phyloP scores from a whole-genome alignment of 2,888 invertebrate species.

The Cosmopolites sordidus region DNA sequence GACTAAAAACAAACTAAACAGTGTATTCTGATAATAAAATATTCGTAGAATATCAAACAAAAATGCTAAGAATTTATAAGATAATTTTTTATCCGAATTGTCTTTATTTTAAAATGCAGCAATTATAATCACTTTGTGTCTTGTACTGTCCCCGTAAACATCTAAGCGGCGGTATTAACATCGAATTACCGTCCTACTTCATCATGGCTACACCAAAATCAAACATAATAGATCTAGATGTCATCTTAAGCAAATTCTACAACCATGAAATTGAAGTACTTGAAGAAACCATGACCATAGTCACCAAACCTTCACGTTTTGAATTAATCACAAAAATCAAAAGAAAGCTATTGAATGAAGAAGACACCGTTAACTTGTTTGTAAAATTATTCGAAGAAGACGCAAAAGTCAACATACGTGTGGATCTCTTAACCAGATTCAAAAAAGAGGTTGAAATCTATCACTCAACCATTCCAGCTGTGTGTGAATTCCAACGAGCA shows the following conservation, averaged over 20 bases:
- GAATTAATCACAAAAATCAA: background rate
- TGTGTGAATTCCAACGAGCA: background rate
- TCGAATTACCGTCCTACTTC: too few relatives aligned
- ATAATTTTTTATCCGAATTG: too few relatives aligned
- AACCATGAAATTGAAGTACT: background rate
- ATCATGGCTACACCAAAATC: background rate
- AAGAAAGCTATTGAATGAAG: background rate
- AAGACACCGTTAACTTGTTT: background rate
- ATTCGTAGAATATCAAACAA: too few relatives aligned
- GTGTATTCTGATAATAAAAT: too few relatives aligned
- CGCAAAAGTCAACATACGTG: background rate
- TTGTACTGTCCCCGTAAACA: too few relatives aligned
- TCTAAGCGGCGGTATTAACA: too few relatives aligned
- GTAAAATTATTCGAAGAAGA: background rate
- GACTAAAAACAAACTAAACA: too few relatives aligned
- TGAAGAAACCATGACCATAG: background rate
- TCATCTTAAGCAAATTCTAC: background rate
- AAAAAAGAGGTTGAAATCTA: background rate
- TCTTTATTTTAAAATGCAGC: too few relatives aligned
- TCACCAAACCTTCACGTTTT: background rate
- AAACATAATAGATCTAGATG: background rate
- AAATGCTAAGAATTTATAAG: too few relatives aligned
- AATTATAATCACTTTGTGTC: too few relatives aligned
- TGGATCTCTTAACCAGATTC: background rate
- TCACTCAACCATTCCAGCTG: background rate